Base-by-base conservation (phyloP, 1,140 invertebrate species). In the Penaeus japonicus region DNA sequence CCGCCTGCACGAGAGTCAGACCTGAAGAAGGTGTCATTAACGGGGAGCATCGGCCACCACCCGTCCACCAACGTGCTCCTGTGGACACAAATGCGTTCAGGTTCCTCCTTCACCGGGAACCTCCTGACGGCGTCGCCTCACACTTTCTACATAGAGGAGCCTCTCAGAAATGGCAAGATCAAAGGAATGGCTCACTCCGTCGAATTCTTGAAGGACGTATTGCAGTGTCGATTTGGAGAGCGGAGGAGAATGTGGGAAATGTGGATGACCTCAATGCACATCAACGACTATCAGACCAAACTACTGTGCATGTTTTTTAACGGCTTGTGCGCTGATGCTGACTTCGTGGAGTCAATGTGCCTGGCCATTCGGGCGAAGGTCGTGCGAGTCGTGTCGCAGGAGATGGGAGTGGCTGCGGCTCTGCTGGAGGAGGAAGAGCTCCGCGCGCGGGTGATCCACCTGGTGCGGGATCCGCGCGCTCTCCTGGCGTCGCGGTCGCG, bases 51-150 rank as follows among this genome's bases (percentile, higher is more conserved):
- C 47, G 47, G 15, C 5, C 47, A 15, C 47, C 47, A 47, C 47
- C 7, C 47, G 47, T 12, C 47, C 1, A 47, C 47, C 24, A 27
- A 47, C 7, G 79, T 32, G 47, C 54, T 81, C 10, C 54, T 81
- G 39, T 81, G 79, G 79, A 81, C 79, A 1, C 53, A 55, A 54
- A 81, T 81, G 79, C 79, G 79, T 5, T 81, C 79, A 4, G 79
- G 79, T n/a, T 81, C 79, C 5, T 15, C 53, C 30, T 27, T 81
- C 53, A 15, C 24, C 53, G 27, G 32, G 79, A 2, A 81, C 4
- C 54, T 81, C 10, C 79, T 81, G n/a, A 57, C 53, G 24, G 39
- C 79, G 12, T 20, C 53, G 79, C 54, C 54, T 1, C 57, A 30
- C 79, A 55, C 47, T 15, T 53, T 83, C 81, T 20, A 20, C 30